phyloP scores from a whole-genome alignment of 2,113 vertebrate genomes.

The Psilopsiagon aymara region DNA sequence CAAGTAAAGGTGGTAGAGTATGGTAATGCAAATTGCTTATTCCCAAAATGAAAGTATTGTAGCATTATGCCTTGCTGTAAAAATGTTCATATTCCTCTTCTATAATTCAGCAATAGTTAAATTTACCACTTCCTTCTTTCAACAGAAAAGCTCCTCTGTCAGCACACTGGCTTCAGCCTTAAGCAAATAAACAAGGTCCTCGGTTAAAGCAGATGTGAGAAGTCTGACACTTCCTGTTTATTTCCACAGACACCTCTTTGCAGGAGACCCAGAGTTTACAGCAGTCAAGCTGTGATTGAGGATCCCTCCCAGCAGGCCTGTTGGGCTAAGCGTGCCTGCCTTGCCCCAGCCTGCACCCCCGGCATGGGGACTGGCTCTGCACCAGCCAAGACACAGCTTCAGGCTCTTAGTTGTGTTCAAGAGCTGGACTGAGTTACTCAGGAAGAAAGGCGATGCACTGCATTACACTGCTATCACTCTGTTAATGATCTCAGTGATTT shows the following conservation, averaged over 20 bases:
- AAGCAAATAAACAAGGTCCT: neutral
- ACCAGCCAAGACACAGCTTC: neutral
- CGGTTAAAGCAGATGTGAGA: neutral
- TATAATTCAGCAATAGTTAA: neutral
- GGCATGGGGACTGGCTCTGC: fast-evolving
- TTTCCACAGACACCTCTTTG: neutral
- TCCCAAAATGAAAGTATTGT: neutral
- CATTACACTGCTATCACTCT: neutral
- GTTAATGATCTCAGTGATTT: neutral
- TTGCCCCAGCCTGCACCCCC: too few relatives aligned
- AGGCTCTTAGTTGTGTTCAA: neutral
- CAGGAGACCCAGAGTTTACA: neutral
- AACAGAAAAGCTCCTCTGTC: neutral
- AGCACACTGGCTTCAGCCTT: neutral
- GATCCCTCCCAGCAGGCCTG: neutral
- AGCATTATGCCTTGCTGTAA: neutral
- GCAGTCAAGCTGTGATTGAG: fast-evolving
- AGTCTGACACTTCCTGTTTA: neutral
- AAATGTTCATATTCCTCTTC: neutral
- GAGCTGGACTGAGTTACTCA: neutral
- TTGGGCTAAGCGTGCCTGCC: fast-evolving
- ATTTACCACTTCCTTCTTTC: neutral
- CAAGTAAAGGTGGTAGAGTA: neutral
- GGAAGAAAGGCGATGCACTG: neutral
- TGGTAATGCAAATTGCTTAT: neutral